Percentiles rank a stretch among this genome's conserved stretches.
These are phyloP conservation scores for Atta cephalotes DNA, from an alignment of 1,140 invertebrate genomes.

Conservation along the genomic window DNA sequence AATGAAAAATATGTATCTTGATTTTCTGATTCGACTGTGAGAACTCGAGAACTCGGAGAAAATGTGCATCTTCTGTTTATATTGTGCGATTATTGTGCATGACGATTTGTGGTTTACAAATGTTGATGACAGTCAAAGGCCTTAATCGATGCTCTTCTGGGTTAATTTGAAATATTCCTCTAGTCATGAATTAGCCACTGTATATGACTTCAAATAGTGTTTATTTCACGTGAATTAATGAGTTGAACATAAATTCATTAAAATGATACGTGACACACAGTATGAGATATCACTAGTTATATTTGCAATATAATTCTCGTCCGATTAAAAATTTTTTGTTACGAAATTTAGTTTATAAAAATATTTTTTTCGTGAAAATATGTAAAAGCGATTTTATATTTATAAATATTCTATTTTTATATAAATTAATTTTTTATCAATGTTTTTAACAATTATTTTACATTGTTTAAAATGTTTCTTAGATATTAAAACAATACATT, in stretches of 20 bases:
- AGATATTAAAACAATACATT: neutral
- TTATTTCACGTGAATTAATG: conserved; percentile 9
- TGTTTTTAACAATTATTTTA: neutral
- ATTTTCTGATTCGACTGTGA: neutral
- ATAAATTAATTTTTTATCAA: neutral
- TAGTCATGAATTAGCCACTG: neutral
- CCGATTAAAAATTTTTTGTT: neutral
- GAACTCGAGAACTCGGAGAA: neutral
- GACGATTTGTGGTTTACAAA: conserved; percentile 28
- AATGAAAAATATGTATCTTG: neutral
- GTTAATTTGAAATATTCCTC: neutral
- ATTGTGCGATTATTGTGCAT: neutral
- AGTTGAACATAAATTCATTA: conserved; percentile 16
- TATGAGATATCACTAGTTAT: neutral
- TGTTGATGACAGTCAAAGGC: conserved; percentile 20
- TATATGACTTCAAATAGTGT: neutral
- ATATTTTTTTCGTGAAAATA: neutral
- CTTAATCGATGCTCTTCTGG: conserved; percentile 23
- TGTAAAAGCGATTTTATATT: neutral
- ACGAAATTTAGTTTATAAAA: neutral
- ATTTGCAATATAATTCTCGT: neutral
- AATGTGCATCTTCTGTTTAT: neutral
- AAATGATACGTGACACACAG: neutral
- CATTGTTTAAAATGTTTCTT: neutral
- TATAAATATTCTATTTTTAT: neutral